A percentile compares a stretch with the other conserved stretches of the same genome.
Conservation (phyloP, 2,113 vertebrate genomes). For the Spea multiplicata region DNA sequence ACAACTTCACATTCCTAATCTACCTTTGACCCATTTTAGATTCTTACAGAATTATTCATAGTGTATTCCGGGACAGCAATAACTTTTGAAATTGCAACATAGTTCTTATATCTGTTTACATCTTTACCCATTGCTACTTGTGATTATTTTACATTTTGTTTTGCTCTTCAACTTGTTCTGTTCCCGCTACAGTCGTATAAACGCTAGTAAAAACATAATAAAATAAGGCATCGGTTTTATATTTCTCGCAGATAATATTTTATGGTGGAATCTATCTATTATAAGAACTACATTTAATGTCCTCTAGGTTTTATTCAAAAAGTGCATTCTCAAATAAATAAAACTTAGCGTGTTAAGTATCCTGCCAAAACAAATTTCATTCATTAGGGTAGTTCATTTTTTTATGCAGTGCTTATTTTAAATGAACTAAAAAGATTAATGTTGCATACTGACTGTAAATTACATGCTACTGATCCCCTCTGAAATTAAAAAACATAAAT, state of each 20-base stretch:
- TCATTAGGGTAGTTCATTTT: constrained; percentile 38
- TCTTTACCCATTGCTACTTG: neutral
- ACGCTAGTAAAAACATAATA: neutral
- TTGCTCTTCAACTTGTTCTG: neutral
- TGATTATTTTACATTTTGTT: neutral
- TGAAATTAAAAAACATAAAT: constrained; percentile 40
- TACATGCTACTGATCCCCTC: constrained; percentile 38
- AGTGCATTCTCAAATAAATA: constrained; percentile 26
- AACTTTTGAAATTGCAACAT: neutral
- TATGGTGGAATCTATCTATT: neutral
- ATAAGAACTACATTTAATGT: constrained; percentile 7
- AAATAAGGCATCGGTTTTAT: neutral
- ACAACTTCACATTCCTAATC: no score
- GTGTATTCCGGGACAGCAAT: neutral
- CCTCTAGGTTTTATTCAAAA: constrained; percentile 14
- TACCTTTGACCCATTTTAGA: no score
- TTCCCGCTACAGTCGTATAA: neutral
- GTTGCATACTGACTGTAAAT: constrained; percentile 32
- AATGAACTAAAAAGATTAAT: constrained; percentile 41
- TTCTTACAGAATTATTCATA: neutral
- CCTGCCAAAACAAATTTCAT: constrained; percentile 33
- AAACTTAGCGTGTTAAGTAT: constrained; percentile 16
- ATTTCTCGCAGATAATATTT: neutral
- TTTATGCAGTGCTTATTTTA: constrained; percentile 39
- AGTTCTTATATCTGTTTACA: neutral